A percentile compares a stretch with the other conserved stretches of the same genome.
Conservation (phyloP, 2,888 invertebrate species). For the Pomacea canaliculata region DNA sequence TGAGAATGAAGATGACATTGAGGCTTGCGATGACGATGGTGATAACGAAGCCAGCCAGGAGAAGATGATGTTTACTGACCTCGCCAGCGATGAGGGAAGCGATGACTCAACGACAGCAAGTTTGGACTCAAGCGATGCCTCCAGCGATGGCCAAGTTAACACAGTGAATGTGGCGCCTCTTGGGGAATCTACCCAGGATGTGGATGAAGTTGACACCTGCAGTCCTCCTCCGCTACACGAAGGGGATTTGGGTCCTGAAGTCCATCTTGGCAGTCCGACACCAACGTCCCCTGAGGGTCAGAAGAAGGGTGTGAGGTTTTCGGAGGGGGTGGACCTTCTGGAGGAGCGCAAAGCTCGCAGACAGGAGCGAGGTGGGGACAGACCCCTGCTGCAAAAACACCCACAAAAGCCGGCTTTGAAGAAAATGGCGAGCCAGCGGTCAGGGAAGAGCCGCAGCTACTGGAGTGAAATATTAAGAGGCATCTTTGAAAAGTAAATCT, state of each 20-base stretch:
- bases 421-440: constrained; percentile 36
- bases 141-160: too few relatives aligned
- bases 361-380: not conserved
- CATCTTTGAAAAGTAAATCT: constrained; percentile 55
- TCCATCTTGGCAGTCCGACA: too few relatives aligned
- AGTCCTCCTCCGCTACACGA: not conserved
- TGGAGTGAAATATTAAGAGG: constrained; percentile 54
- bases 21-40: constrained; percentile 12
- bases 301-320: constrained; percentile 24
- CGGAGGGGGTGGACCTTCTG: constrained; percentile 4
- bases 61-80: not conserved
- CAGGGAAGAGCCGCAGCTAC: constrained; percentile 53
- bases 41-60: constrained; percentile 2
- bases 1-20: constrained; percentile 35
- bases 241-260: not conserved
- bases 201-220: not conserved
- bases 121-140: not conserved
- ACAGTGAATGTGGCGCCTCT: not conserved
- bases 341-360: constrained; percentile 3
- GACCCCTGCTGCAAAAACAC: constrained; percentile 3
- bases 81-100: not conserved
- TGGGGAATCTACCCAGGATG: not conserved
- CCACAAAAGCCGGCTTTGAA: constrained; percentile 18
- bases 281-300: not conserved
- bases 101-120: not conserved